Evolutionary conservation across 2,113 vertebrate genomes (phyloP).

Genomic region (Gopherus flavomarginatus): DNA sequence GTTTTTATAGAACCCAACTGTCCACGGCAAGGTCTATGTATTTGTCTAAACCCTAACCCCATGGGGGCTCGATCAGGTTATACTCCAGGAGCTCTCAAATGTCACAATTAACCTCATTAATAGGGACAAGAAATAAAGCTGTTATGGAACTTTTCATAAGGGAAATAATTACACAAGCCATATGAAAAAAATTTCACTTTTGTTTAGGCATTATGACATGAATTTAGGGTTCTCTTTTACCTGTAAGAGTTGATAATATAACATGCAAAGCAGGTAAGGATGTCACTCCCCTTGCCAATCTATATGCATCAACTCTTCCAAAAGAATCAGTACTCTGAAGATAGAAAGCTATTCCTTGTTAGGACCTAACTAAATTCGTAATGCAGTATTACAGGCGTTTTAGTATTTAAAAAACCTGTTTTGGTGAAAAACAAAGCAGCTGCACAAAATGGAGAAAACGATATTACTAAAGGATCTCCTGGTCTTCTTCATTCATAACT

Average conservation of each 20-base stretch:
- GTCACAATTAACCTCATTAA: background rate
- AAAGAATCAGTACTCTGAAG: background rate
- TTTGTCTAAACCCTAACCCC: background rate
- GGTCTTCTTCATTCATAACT: fast-evolving
- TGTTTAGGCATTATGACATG: background rate
- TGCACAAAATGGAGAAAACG: background rate
- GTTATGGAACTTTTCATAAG: background rate
- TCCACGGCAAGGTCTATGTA: background rate
- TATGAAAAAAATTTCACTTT: background rate
- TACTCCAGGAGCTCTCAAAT: background rate
- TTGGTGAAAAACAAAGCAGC: background rate
- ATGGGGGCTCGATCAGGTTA: background rate
- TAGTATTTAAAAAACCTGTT: background rate
- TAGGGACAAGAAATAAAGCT: background rate
- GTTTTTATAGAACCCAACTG: background rate
- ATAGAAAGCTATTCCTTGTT: no score
- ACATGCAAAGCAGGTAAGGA: background rate
- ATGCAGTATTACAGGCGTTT: background rate
- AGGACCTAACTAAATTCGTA: background rate
- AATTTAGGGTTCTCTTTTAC: background rate
- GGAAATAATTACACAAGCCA: background rate
- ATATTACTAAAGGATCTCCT: background rate
- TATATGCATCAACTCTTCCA: background rate
- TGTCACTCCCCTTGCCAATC: background rate
- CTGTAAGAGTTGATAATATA: background rate